Evolutionary conservation across 2,888 invertebrate genomes (phyloP), one percentile per base, ranked within the genome.

Genomic region (Pristionchus entomophagus): DNA sequence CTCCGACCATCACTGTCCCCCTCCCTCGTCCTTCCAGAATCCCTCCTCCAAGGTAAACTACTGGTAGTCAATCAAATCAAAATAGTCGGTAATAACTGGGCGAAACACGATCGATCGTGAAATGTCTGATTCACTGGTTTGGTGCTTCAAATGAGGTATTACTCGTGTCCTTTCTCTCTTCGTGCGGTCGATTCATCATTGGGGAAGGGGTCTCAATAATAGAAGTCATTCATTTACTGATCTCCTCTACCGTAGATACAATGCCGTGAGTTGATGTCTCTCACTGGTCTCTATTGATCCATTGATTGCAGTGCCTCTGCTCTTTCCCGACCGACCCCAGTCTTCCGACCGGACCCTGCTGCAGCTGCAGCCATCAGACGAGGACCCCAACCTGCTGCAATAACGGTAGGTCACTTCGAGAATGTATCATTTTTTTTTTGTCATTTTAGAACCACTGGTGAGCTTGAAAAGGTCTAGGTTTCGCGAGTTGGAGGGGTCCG

Each of bases 311-410:
- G 73, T 26, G 41, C 45, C 1, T 73, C 73, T 14, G 41, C 41
- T 26, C 26, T 73, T 41, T n/a, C 73, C 22, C 26, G 19, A 6
- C 22, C 19, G 17, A 10, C 19, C 14, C 4, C 59, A 5, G 59
- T 14, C 65, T 73, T 73, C 73, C 73, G 45, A 45, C 10, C 17
- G 12, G 73, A 73, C 26, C 73, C 73, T 10, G n/a, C 73, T 73
- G 73, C 45, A 10, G 41, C 73, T 73, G 73, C 73, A 26, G 41
- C 73, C 41, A 41, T 73, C 26, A 22, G 73, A 10, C n/a, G 41
- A 6, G 41, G 41, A 10, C 73, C 41, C n/a, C 38, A 41, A 45
- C 10, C 73, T 8, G 22, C 73, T 8, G 26, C 73, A 19, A 1
- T 73, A 10, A 1, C 45, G 73, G 41, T 69, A 38, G 38, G 38